Base-by-base conservation (phyloP, 2,797 vertebrate genomes). In the Cuniculus paca region DNA sequence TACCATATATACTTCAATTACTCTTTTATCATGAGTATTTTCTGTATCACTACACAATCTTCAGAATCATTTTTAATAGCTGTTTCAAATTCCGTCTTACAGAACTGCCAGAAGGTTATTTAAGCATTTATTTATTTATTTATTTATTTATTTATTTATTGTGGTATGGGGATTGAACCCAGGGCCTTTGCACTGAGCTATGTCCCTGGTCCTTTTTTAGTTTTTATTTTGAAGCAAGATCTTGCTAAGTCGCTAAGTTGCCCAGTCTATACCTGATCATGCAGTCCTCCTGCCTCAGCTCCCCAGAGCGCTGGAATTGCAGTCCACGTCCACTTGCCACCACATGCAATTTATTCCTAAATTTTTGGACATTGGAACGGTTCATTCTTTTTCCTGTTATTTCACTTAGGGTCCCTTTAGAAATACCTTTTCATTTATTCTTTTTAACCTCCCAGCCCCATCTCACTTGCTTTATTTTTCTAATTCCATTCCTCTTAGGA, bases 401-500 rank as follows among this genome's bases (percentile, higher is more conserved):
- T 45, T 39, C 34, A 77, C 54, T 56, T 90, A 31, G 36, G 24
- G 5, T 58, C 28, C 34, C 39, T 42, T 77, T 83, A 20, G 14
- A 56, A 68, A 11, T 19, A 45, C 84, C 39, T 81, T 88, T 83
- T 54, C 28, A 88, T n/a, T 65, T 2, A 10, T 14, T 70, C 19
- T 36, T 92, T 50, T 91, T 45, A 61, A 36, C 26, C 3, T 12
- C 39, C 4, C 10, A 5, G 4, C 9, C 36, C 7, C 63, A 48
- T 36, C 12, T 9, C 85, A 89, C 28, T 95, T 91, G 52, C n/a
- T 39, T 60, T 90, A 48, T 85, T 94, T 80, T 52, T 91, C 39
- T 48, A 93, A 94, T 90, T 87, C 81, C 79, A 31, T 84, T 86
- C 52, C 75, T 83, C 1, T 82, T 65, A 85, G 72, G 31, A 90